These are phyloP conservation scores for Spilosoma lubricipeda DNA, from an alignment of 2,888 invertebrate species.

Conservation along the genomic window DNA sequence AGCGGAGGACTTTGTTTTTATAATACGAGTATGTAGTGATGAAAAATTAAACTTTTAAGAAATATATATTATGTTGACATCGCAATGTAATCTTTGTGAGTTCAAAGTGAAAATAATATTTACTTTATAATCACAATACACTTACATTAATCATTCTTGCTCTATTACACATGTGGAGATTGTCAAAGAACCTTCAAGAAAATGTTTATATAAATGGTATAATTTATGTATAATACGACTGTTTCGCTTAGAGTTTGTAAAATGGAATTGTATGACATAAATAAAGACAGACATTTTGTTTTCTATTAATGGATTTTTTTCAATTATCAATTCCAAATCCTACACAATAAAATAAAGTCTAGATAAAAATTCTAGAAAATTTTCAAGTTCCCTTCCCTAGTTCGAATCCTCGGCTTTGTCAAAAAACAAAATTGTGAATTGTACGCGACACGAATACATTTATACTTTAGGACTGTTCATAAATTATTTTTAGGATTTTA, in stretches of 20 bases:
- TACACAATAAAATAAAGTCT: background rate
- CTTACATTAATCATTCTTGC: background rate
- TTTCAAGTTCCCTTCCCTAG: conserved; percentile 1
- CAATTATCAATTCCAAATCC: background rate
- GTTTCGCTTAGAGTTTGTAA: background rate
- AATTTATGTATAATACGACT: background rate
- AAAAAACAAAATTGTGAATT: conserved; percentile 32
- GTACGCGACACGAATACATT: conserved; percentile 37
- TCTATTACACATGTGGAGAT: background rate
- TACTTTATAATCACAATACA: background rate
- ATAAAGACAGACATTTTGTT: background rate
- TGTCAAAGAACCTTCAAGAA: background rate
- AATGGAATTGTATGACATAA: background rate
- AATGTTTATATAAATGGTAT: background rate
- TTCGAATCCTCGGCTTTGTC: conserved; percentile 24
- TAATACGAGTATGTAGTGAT: too few species aligned
- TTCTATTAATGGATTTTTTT: background rate
- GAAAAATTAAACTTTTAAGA: background rate
- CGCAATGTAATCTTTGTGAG: background rate
- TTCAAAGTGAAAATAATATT: background rate
- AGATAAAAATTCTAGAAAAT: background rate
- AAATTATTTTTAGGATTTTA: conserved; percentile 21
- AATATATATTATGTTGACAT: background rate
- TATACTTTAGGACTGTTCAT: conserved; percentile 17
- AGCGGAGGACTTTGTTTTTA: too few species aligned